A percentile compares a stretch with the other conserved stretches of the same genome.
phyloP scores from a whole-genome alignment of 2,113 vertebrate species.

The Ictalurus punctatus region DNA sequence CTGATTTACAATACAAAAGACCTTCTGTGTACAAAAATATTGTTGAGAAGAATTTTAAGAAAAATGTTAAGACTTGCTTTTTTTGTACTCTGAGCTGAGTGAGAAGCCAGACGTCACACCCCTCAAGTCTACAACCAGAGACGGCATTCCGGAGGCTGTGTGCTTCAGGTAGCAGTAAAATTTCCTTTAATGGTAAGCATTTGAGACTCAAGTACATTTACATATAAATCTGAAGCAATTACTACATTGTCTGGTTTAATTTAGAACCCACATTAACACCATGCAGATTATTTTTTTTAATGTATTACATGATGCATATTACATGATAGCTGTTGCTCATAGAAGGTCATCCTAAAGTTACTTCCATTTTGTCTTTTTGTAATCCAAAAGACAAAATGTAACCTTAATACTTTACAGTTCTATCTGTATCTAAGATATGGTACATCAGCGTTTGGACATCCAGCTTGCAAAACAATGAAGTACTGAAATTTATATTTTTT shows the following conservation, averaged over 20 bases:
- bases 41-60: neutral
- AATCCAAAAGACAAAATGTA: too few relatives aligned
- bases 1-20: neutral
- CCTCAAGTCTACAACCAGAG: neutral
- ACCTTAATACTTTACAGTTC: too few relatives aligned
- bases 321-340: neutral
- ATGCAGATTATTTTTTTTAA: neutral
- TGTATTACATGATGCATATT: neutral
- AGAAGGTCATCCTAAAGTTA: neutral
- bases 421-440: too few relatives aligned
- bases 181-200: conserved; percentile 11
- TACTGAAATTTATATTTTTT: too few relatives aligned
- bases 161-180: conserved; percentile 65
- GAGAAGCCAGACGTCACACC: conserved; percentile 67
- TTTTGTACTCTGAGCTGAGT: conserved; percentile 49
- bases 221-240: neutral
- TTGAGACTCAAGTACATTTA: neutral
- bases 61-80: neutral
- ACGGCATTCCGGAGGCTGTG: conserved; percentile 42
- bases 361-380: too few relatives aligned
- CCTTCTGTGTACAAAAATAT: neutral
- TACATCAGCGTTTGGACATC: too few relatives aligned
- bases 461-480: too few relatives aligned
- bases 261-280: neutral
- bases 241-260: neutral